phyloP scores from a whole-genome alignment of 2,113 vertebrate genomes.

The Enhydra lutris region DNA sequence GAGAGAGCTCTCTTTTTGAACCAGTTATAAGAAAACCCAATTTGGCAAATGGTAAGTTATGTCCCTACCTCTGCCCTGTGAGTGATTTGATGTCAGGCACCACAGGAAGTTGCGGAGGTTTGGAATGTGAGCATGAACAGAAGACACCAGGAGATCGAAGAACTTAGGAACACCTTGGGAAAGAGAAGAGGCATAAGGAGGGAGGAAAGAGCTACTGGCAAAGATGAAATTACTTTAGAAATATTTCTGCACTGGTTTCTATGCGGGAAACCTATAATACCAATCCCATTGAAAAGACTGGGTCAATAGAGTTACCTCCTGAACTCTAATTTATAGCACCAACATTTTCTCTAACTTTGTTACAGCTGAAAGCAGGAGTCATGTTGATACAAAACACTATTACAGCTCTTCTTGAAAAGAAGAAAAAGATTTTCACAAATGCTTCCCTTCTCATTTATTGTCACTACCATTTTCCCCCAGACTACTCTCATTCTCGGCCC shows the following conservation, averaged over 20 bases:
- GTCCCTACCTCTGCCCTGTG: background rate
- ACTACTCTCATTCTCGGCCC: conserved; percentile 63
- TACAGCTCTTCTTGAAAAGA: conserved; percentile 52
- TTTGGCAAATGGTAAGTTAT: conserved; percentile 24
- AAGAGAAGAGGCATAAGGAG: background rate
- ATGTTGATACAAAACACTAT: conserved; percentile 72
- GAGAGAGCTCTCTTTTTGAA: conserved; percentile 32
- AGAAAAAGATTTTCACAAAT: conserved; percentile 56
- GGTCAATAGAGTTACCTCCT: conserved; percentile 29
- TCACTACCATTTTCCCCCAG: conserved; percentile 8
- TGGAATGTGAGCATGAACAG: background rate
- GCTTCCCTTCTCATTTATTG: conserved; percentile 63
- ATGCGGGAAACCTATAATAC: conserved; percentile 28
- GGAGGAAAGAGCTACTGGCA: background rate
- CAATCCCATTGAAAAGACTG: conserved; percentile 35
- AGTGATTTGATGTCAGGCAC: background rate
- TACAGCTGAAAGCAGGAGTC: conserved; percentile 52
- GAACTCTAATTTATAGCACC: conserved; percentile 51
- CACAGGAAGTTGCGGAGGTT: background rate
- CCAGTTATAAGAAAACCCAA: conserved; percentile 6
- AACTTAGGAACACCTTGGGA: background rate
- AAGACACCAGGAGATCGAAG: background rate
- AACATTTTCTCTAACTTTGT: conserved; percentile 37
- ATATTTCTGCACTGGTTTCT: conserved; percentile 21
- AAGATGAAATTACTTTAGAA: conserved; percentile 65